Base-by-base conservation (phyloP, 2,113 vertebrate species). In the Sphyrna mokarran region DNA sequence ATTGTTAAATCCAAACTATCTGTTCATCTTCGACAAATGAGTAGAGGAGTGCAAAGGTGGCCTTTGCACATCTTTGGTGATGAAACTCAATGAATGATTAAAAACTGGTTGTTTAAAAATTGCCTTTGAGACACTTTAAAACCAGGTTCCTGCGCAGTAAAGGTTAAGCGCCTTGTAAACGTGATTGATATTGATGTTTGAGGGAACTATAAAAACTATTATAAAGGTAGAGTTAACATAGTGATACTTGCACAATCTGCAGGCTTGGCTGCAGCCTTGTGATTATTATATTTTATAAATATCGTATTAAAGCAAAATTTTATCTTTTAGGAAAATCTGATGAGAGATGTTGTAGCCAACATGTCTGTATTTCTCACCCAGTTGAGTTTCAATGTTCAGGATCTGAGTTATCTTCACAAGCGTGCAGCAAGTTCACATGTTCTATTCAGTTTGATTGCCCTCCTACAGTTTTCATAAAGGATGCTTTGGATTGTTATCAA, bases 61-160 rank as follows among this genome's bases (percentile, higher is more conserved):
- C 63, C 63, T 69, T 94, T 48, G 86, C 1, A 13, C 54, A 89
- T 61, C 86, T 94, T 69, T 26, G 20, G 9, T 70, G 91, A 70
- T 70, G 63, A 94, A 43, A 40, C 69, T 70, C 91, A 94, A 43
- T 94, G 22, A 94, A 94, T 94, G 63, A 70, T 94, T 94, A 94
- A 54, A 54, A 54, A 54, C 3, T 54, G 48, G 48, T 37, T 37
- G 43, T 26, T n/a, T 11, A 70, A 90, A 63, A 63, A 16, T 61
- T 90, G 54, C 23, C 87, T 14, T 11, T 83, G 29, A 16, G 54
- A 90, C 54, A 90, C 58, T 16, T 4, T 16, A 63, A 18, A 90
- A 61, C 54, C 7, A n/a, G 26, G 1, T 63, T 13, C 29, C 13
- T 14, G 0, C 23, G 13, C 86, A 10, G 61, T 40, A 94, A 94